phyloP scores from a whole-genome alignment of 2,888 invertebrate genomes.

The Meteorus colon region DNA sequence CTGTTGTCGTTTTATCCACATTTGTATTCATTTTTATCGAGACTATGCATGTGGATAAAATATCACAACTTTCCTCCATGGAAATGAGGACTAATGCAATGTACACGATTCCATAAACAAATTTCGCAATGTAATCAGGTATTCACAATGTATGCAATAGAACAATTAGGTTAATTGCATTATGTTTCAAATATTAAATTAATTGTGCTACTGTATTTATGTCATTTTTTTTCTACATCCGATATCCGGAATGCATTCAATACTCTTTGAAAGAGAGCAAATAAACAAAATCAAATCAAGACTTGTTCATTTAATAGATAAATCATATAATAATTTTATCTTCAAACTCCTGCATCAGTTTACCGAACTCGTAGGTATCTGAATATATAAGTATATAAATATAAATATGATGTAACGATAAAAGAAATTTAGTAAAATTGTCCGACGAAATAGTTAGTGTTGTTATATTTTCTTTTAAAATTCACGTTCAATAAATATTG shows the following conservation, averaged over 20 bases:
- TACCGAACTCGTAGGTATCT: not conserved
- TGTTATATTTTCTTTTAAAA: not conserved
- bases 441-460: not conserved
- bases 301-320: not conserved
- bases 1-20: slow-evolving; percentile 53
- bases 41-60: not conserved
- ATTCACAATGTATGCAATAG: not conserved
- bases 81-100: not conserved
- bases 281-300: not conserved
- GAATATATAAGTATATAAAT: not conserved
- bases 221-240: not conserved
- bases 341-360: not conserved
- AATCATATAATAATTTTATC: not conserved
- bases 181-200: not conserved
- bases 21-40: slow-evolving; percentile 48
- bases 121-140: not conserved
- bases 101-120: not conserved
- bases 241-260: not conserved
- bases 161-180: slow-evolving; percentile 13
- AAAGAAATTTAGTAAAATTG: not conserved
- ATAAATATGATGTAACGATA: not conserved
- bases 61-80: not conserved
- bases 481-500: not conserved
- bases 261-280: no score
- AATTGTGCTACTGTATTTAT: slow-evolving; percentile 10